A percentile compares a stretch with the other conserved stretches of the same genome.
Conservation (phyloP, 2,797 vertebrate genomes). For the Xenops minutus region DNA sequence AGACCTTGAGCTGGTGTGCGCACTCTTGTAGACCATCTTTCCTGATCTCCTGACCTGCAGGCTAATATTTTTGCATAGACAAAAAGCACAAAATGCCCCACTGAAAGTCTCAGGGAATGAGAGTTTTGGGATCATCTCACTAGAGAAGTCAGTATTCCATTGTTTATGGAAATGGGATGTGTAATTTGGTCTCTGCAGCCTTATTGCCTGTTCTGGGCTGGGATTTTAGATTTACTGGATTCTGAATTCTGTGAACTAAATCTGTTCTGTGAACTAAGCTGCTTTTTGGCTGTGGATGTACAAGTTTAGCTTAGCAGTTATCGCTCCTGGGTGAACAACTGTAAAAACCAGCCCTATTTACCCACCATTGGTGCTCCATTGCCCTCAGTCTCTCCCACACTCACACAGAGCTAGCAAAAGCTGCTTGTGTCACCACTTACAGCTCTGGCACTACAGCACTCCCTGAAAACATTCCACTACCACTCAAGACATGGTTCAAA, state of each 20-base stretch:
- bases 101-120: neutral
- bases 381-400: neutral
- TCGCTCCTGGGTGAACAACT: neutral
- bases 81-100: neutral
- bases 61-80: neutral
- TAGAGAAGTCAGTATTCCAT: neutral
- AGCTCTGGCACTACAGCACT: neutral
- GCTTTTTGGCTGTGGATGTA: neutral
- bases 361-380: neutral
- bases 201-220: neutral
- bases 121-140: neutral
- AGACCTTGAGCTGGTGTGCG: neutral
- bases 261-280: neutral
- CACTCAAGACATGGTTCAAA: neutral
- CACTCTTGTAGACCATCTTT: neutral
- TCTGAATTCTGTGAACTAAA: neutral
- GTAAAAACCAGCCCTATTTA: neutral
- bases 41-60: neutral
- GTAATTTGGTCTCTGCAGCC: neutral
- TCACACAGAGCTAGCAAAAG: neutral
- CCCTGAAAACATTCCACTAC: neutral
- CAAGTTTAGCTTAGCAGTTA: neutral
- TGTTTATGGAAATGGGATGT: neutral
- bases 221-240: neutral
- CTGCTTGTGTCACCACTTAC: neutral